Evolutionary conservation across 2,113 vertebrate species (phyloP).

Genomic region (Pteruthius melanotis): DNA sequence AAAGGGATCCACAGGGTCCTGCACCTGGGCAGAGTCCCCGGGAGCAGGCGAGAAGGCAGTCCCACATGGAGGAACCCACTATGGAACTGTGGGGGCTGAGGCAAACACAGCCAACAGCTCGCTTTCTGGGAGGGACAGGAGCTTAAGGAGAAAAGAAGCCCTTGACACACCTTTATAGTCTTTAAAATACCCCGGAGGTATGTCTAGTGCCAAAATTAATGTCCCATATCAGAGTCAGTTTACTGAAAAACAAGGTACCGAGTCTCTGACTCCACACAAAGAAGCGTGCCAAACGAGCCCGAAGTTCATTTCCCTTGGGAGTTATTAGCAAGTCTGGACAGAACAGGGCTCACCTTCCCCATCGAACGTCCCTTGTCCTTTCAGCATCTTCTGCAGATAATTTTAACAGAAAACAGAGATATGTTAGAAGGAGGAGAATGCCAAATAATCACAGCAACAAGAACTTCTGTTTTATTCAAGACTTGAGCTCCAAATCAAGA

Average conservation of each 20-base stretch:
- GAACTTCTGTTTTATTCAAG: background rate
- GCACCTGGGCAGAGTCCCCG: background rate
- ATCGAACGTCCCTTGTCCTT: conserved; percentile 87
- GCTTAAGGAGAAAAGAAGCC: background rate
- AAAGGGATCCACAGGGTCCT: fast-evolving
- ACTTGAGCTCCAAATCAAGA: background rate
- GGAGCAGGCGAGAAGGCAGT: background rate
- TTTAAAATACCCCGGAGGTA: background rate
- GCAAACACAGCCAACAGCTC: background rate
- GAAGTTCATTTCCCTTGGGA: background rate
- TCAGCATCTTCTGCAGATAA: conserved; percentile 80
- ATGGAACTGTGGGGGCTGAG: fast-evolving
- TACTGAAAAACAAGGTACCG: background rate
- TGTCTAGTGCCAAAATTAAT: background rate
- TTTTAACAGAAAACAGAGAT: background rate
- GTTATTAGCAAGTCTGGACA: background rate
- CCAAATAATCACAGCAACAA: background rate
- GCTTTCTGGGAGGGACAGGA: background rate
- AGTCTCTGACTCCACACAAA: fast-evolving
- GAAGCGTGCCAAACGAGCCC: fast-evolving
- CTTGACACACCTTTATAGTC: background rate
- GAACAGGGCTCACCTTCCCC: conserved; percentile 86
- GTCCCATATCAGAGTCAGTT: background rate
- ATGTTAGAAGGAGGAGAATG: conserved; percentile 14
- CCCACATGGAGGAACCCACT: background rate